Percentiles rank a stretch among this genome's conserved stretches.
phyloP scores from a whole-genome alignment of 2,797 vertebrate species.

The Sebastes variabilis region DNA sequence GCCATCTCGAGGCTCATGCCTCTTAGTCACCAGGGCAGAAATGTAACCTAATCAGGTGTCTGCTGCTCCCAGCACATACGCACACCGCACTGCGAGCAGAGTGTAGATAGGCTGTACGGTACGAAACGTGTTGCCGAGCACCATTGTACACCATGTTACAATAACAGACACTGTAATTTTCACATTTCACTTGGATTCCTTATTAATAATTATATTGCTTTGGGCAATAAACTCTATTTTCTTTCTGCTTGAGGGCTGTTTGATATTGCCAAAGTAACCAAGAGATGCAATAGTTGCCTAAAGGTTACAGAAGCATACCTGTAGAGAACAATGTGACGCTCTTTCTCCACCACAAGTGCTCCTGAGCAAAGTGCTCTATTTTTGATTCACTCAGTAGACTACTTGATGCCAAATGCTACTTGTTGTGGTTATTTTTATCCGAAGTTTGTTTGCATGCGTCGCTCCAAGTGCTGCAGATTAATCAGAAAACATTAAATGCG shows the following conservation, averaged over 20 bases:
- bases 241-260: neutral
- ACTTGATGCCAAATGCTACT: conserved; percentile 5
- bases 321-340: neutral
- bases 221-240: conserved; percentile 3
- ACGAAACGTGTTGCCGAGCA: conserved; percentile 2
- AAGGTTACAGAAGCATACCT: conserved; percentile 22
- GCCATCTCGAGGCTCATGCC: conserved; percentile 68
- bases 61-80: conserved; percentile 44
- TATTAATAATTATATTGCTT: conserved; percentile 11
- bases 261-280: conserved; percentile 6
- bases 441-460: neutral
- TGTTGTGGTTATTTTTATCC: conserved; percentile 15
- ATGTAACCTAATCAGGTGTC: conserved; percentile 78
- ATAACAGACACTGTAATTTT: conserved; percentile 24
- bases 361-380: conserved; percentile 20
- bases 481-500: neutral
- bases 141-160: neutral
- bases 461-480: neutral
- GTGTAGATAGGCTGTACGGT: conserved; percentile 28
- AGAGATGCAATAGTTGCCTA: neutral
- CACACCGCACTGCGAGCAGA: conserved; percentile 27
- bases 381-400: neutral
- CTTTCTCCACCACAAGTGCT: conserved; percentile 8
- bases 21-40: conserved; percentile 76
- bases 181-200: conserved; percentile 17